Base-by-base conservation (phyloP, 2,797 vertebrate species). In the Cetoscarus ocellatus region DNA sequence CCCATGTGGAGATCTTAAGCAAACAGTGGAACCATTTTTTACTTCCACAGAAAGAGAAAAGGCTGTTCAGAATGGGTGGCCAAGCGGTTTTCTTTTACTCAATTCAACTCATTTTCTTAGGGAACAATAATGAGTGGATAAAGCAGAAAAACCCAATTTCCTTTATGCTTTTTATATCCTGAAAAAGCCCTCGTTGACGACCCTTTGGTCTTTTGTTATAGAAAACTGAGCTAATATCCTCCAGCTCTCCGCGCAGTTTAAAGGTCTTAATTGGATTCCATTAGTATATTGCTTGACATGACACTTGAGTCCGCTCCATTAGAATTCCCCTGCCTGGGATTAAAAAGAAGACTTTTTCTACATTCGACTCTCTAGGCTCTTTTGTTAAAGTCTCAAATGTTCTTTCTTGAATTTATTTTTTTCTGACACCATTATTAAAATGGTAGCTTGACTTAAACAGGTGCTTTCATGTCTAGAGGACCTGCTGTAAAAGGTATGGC, bases 201-300 rank as follows among this genome's bases (percentile, higher is more conserved):
- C 88, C 92, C 92, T 94, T 92, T 91, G 88, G 92, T 94, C 93
- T 93, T 94, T 94, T 94, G 93, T 94, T 93, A 93, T 90, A 94
- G 89, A 89, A 91, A 94, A 92, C 89, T 86, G 92, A 93, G 91
- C 91, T 93, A 93, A 95, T 94, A 94, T 94, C 91, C 92, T 90
- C 86, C 86, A 89, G 89, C 91, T 91, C 91, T 91, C 83, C 1
- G 85, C 40, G 86, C 90, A 92, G 92, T 93, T 92, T 93, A 93
- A 92, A 94, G 92, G 91, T 92, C 91, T 93, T 95, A 94, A 94
- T 94, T 95, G 93, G 93, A 94, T 94, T 94, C 92, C 92, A 92
- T 94, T 93, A 93, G 91, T 93, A 92, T 93, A 93, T 94, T 93
- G 90, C 92, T 94, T 92, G 93, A 93, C 93, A 93, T 92, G 92